Evolutionary conservation across 2,797 vertebrate species (phyloP), one percentile per base, ranked within the genome.

Genomic region (Syngnathus acus): DNA sequence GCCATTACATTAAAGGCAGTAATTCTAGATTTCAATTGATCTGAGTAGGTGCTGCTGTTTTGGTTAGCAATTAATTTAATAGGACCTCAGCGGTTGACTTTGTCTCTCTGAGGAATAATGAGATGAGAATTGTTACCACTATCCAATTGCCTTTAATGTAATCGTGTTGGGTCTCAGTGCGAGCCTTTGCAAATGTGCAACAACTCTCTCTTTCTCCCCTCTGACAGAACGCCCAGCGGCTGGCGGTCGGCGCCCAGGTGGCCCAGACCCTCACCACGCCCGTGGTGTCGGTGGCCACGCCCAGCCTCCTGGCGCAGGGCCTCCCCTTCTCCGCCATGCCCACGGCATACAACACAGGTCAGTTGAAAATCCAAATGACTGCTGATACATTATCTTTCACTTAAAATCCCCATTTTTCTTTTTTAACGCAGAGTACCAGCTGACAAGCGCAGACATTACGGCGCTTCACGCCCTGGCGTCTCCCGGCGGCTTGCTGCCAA

Each of bases 281-380:
- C 0, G 95, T 98, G 64, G 97, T 99, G 64, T 98, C 97, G 0
- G 94, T 98, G 86, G 94, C 97, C 45, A 98, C 96, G 0, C 97
- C 97, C 0, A 98, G 96, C 79, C 90, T 99, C 78, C 91, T 98
- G 91, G 94, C 94, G 11, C 89, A 90, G 75, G 89, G 88, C 50
- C 82, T 90, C 88, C 95, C 95, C 48, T 99, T 98, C 89, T 97
- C 96, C 0, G 95, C 95, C 77, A 98, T 98, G 95, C 92, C 94
- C 69, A 97, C 96, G 0, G 94, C 95, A 0, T 99, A 99, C 93
- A 98, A 95, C 90, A 94, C 97, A 94, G 96, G 97, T 98, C 73
- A 93, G 10, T 42, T 6, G 4, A 57, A 57, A 32, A 55, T 13
- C 13, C 1, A 14, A 13, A 17, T 7, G 7, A 13, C 37, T 13